Evolutionary conservation across 1,140 invertebrate species (phyloP).

Genomic region (Physella acuta): DNA sequence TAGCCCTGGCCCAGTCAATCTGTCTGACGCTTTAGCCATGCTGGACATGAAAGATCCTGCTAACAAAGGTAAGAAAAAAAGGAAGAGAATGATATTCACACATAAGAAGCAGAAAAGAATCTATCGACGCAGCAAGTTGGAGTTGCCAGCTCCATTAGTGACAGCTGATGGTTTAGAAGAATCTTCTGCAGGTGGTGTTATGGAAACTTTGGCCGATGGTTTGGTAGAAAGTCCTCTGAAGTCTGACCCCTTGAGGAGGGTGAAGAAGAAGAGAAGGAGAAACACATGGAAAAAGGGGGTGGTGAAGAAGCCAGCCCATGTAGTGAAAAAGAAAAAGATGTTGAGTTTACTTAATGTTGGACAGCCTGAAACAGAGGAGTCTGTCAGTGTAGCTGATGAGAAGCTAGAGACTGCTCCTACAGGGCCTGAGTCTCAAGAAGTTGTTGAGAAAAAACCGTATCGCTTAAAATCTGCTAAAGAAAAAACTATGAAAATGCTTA

Average conservation of each 20-base stretch:
- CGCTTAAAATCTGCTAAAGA: background rate
- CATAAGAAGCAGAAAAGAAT: background rate
- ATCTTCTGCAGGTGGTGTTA: background rate
- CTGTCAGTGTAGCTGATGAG: too few relatives aligned
- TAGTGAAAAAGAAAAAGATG: background rate
- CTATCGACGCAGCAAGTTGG: too few relatives aligned
- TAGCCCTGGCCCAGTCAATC: background rate
- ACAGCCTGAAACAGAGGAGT: too few relatives aligned
- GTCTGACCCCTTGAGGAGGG: background rate
- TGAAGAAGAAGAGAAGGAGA: slow-evolving; percentile 8
- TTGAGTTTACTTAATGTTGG: too few relatives aligned
- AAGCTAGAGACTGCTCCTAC: too few relatives aligned
- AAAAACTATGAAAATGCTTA: slow-evolving; percentile 16
- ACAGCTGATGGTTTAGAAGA: background rate
- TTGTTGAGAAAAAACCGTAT: too few relatives aligned
- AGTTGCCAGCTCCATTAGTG: too few relatives aligned
- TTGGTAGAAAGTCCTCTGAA: too few relatives aligned
- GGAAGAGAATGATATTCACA: background rate
- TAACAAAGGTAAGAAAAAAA: background rate
- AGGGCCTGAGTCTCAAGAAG: too few relatives aligned
- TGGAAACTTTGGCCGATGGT: too few relatives aligned
- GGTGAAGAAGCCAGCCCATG: background rate
- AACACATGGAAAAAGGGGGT: slow-evolving; percentile 21
- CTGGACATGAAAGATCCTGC: background rate
- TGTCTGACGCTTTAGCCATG: background rate